Base-by-base conservation (phyloP, 2,888 invertebrate genomes). In the Trachelus troglodyta region DNA sequence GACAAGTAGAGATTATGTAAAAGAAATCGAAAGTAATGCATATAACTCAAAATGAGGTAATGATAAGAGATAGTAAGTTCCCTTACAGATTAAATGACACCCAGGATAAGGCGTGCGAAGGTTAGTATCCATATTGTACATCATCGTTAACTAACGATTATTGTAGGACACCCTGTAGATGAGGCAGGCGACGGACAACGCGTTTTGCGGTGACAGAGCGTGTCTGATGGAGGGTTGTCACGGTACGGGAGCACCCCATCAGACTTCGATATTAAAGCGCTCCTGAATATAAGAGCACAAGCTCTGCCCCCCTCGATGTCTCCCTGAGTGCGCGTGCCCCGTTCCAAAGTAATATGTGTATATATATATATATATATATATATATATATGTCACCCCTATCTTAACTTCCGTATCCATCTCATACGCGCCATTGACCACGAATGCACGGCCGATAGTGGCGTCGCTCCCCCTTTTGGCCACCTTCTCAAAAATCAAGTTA, bases 371-470 rank as follows among this genome's bases (percentile, higher is more conserved):
- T 74, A 73, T 35, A 73, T 68, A 68, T 23, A 37, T 78, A 69
- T 73, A 74, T 75, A 69, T 40, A 74, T 75, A 34, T 40, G 37
- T 76, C 75, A 79, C 85, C 85, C 80, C 80, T 83, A 81, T 84
- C 86, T 85, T 84, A 85, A 88, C 87, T 92, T 92, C 91, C 91
- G 92, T 92, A 92, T 92, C 91, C 92, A 92, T 92, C 91, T 88
- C 85, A 86, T 87, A 90, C 92, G 90, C 91, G 84, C 92, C 92
- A 92, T 92, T 92, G 92, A 91, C 90, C 92, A 91, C 90, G 89
- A 90, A 90, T 90, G 84, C 87, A 83, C 83, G 84, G 84, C 86
- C 87, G 88, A 89, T 89, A 87, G 87, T 84, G 83, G 78, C 78
- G 75, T 79, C 81, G 81, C 56, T 56, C 56, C 56, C 40, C 56